Base-by-base conservation (phyloP, 2,888 invertebrate species). In the Polyploca ridens region DNA sequence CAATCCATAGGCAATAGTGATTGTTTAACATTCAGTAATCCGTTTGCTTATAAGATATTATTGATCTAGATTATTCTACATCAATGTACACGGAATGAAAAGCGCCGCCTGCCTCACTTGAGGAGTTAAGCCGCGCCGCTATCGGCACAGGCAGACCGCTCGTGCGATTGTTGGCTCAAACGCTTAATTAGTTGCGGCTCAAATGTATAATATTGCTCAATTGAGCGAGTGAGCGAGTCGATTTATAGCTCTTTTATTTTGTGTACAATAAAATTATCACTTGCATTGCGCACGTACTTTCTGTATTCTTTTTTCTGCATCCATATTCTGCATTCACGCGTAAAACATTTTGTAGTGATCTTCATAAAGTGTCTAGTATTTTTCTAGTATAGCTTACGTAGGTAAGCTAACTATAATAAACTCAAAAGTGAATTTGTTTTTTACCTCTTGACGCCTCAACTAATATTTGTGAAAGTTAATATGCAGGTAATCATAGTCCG, bases 111-210 rank as follows among this genome's bases (percentile, higher is more conserved):
- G 46, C n/a, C n/a, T 82, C 76, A 82, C 83, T 82, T 77, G 81
- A 84, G 79, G 75, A 83, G 82, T 84, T 87, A 88, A 87, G 86
- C 84, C 77, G 74, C 66, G 69, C 69, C 75, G 79, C 85, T 88
- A 88, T 88, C 88, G 85, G 75, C 67, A 68, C 77, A 72, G 81
- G 80, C 88, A 83, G 84, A 81, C 83, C 82, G 75, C 79, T 72
- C 69, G 68, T 54, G 74, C 83, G 83, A 84, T 85, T 87, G 88
- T 87, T 88, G 83, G 85, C 83, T 85, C 82, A 82, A 87, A 81
- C 82, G 84, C 83, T 87, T 87, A 89, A 89, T 89, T 89, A 88
- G 81, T 79, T 78, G 77, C 71, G 78, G 78, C 77, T 83, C 75
- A 70, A 81, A 74, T 76, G 79, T 78, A 77, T 78, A 79, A 82